phyloP scores from a whole-genome alignment of 2,888 invertebrate species.

The Archips xylosteana region DNA sequence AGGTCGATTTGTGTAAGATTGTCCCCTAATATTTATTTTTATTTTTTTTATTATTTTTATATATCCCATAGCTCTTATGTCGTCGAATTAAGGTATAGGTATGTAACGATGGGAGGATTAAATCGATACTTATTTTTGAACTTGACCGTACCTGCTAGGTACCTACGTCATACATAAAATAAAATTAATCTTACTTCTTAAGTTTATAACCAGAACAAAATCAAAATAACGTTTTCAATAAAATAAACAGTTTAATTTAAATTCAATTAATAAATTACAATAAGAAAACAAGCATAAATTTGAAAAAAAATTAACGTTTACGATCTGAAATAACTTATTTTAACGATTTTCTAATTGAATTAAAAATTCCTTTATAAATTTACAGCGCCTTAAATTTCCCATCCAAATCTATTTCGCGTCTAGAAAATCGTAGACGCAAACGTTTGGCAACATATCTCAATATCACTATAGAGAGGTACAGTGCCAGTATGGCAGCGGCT shows the following conservation, averaged over 20 bases:
- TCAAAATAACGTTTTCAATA: neutral
- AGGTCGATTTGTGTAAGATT: too few relatives aligned
- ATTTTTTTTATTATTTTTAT: too few relatives aligned
- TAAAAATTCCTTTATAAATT: neutral
- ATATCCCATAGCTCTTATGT: too few relatives aligned
- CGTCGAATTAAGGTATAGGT: too few relatives aligned
- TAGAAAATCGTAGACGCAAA: constrained; percentile 54
- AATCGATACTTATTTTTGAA: too few relatives aligned
- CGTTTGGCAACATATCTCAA: constrained; percentile 54
- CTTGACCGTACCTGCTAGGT: too few relatives aligned
- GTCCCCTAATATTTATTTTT: too few relatives aligned
- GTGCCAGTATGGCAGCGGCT: constrained; percentile 43
- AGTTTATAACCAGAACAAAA: neutral
- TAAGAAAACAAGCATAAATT: neutral
- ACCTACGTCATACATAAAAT: too few relatives aligned
- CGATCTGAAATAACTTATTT: neutral
- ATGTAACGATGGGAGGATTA: too few relatives aligned
- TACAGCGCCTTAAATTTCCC: constrained; percentile 75
- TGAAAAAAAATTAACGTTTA: neutral
- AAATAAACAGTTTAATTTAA: neutral
- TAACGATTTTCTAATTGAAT: neutral
- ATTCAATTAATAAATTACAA: neutral
- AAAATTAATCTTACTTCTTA: too few relatives aligned
- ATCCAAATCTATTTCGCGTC: constrained; percentile 45
- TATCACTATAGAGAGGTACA: constrained; percentile 53